phyloP scores from a whole-genome alignment of 1,140 invertebrate genomes.

The Drosophila tsacasi region DNA sequence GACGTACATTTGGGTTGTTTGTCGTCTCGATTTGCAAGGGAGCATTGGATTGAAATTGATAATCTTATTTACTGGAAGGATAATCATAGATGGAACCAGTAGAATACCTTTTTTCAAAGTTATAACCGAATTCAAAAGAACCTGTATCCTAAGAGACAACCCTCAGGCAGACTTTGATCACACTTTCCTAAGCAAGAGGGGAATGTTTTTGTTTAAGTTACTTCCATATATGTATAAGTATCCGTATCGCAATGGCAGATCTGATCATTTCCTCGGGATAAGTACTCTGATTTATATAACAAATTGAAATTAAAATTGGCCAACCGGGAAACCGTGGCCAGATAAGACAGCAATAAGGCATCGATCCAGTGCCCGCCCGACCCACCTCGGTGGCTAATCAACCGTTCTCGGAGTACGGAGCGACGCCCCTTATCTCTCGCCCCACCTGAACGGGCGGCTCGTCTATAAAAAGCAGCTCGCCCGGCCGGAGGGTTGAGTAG shows the following conservation, averaged over 20 bases:
- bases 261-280: slow-evolving; percentile 34
- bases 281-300: slow-evolving; percentile 32
- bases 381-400: slow-evolving; percentile 23
- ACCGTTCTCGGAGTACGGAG: slow-evolving; percentile 33
- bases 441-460: slow-evolving; percentile 11
- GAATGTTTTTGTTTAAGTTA: slow-evolving; percentile 16
- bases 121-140: neutral
- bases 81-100: neutral
- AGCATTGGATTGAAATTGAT: no score
- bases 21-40: neutral
- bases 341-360: slow-evolving; percentile 53
- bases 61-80: neutral
- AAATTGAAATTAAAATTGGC: slow-evolving; percentile 47
- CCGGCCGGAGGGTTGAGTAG: slow-evolving; percentile 50
- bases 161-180: slow-evolving; percentile 14
- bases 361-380: slow-evolving; percentile 14
- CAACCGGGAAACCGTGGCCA: slow-evolving; percentile 16
- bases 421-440: slow-evolving; percentile 47
- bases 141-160: neutral
- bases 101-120: neutral
- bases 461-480: slow-evolving; percentile 74
- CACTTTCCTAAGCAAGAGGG: neutral
- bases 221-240: slow-evolving; percentile 16
- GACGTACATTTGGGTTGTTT: neutral
- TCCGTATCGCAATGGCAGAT: slow-evolving; percentile 20